Percentiles rank a stretch among this genome's conserved stretches.
Evolutionary conservation across 2,888 invertebrate genomes (phyloP).

Genomic region (Nemotelus nigrinus): DNA sequence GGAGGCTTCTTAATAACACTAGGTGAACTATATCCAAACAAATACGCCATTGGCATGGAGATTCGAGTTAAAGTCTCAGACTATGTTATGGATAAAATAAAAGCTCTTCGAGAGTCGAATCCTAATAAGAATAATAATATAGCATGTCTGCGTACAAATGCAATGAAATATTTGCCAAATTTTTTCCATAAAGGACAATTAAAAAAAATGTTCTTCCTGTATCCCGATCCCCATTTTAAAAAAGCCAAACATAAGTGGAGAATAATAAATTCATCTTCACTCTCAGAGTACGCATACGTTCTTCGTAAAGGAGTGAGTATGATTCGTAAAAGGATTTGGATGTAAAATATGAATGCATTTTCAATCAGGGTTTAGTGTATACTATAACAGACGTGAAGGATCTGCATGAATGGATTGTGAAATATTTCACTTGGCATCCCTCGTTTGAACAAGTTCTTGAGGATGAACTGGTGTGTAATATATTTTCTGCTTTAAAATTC

Average conservation of each 20-base stretch:
- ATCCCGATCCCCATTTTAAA: conserved; percentile 99
- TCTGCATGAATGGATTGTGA: conserved; percentile 96
- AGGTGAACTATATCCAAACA: conserved; percentile 89
- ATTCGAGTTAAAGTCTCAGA: conserved; percentile 98
- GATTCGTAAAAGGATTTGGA: not conserved
- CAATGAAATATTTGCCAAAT: conserved; percentile 99
- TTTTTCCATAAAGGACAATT: conserved; percentile 95
- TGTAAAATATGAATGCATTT: conserved; percentile 1
- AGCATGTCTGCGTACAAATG: conserved; percentile 94
- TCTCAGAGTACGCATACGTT: conserved; percentile 98
- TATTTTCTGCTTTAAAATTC: too few species aligned
- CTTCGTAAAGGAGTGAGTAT: conserved; percentile 79
- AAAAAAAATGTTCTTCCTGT: conserved; percentile 97
- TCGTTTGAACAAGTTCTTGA: conserved; percentile 81
- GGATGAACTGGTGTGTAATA: conserved; percentile 76
- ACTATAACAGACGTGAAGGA: conserved; percentile 98
- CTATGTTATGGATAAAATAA: conserved; percentile 95
- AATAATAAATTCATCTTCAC: conserved; percentile 90
- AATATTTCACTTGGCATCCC: conserved; percentile 90
- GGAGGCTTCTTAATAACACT: conserved; percentile 93
- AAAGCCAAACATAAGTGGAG: conserved; percentile 99
- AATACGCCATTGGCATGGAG: conserved; percentile 92
- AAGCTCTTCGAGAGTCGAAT: conserved; percentile 81
- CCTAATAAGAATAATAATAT: conserved; percentile 88
- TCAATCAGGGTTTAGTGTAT: conserved; percentile 84